These are phyloP conservation scores for Clarias macrocephalus DNA, from an alignment of 2,113 vertebrate genomes.

Conservation along the genomic window DNA sequence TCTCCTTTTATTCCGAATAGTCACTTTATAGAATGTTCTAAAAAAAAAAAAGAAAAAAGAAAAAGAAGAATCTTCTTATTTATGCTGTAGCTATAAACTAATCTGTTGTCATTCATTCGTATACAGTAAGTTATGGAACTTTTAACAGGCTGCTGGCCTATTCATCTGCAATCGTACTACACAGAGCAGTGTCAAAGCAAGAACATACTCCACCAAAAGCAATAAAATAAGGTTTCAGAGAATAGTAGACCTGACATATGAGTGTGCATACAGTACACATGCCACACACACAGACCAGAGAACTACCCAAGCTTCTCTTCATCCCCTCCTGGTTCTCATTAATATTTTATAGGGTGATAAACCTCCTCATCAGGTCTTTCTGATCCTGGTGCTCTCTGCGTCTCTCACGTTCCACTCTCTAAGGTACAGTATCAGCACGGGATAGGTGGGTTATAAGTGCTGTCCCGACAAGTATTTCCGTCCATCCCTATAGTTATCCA, in stretches of 20 bases:
- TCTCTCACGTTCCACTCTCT: neutral
- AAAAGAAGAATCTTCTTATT: neutral
- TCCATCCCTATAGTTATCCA: neutral
- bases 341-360: conserved; percentile 67
- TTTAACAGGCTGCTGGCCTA: neutral
- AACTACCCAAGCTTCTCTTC: neutral
- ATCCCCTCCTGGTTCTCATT: conserved; percentile 56
- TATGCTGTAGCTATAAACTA: neutral
- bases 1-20: neutral
- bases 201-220: conserved; percentile 31
- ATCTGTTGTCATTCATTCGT: neutral
- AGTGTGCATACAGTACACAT: neutral
- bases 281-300: neutral
- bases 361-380: conserved; percentile 42
- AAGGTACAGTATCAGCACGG: conserved; percentile 60
- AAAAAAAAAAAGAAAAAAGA: neutral
- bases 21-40: neutral
- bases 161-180: neutral
- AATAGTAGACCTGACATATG: conserved; percentile 3
- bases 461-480: conserved; percentile 49
- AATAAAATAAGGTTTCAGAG: neutral
- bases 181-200: conserved; percentile 43
- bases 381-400: neutral
- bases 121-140: neutral
- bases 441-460: conserved; percentile 16